Evolutionary conservation across 1,140 invertebrate species (phyloP), one percentile per base, ranked within the genome.

Genomic region (Tetragonula clypearis): DNA sequence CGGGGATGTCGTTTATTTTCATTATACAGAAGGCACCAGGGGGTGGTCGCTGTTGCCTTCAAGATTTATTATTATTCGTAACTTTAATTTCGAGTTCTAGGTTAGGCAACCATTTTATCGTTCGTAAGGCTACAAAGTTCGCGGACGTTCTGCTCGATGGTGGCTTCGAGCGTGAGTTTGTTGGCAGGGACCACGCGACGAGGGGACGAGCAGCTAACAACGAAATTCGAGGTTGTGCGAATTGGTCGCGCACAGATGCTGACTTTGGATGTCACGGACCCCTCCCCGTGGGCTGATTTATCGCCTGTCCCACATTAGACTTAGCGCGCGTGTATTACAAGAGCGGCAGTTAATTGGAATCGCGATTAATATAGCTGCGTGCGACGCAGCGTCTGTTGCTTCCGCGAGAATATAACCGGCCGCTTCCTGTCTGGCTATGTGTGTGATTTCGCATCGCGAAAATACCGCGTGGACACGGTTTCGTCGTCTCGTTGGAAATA

Each of bases 321-420:
- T 77, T 49, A 77, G 65, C 69, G 75, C 49, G 76, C 79, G 19
- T 84, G 86, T 82, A 86, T 85, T 85, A 84, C 88, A 89, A 76
- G 75, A 80, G 66, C 79, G 19, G n/a, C 79, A 55, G 79, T 89
- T 90, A 90, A 90, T 90, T 90, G 88, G 88, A 79, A 85, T 87
- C 72, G 60, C 86, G 86, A 90, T 87, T 89, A 90, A 89, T 90
- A 90, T 89, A 90, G 79, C 76, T 26, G 56, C 60, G 58, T 73
- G 60, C 79, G 53, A 82, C 75, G 72, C 30, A 30, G 30, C 75
- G 41, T 23, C 66, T 23, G 72, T 84, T 66, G 79, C 58, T 87
- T 71, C 81, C 75, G 69, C 68, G 53, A 62, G 82, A 87, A 79
- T 82, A 79, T 82, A 84, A 79, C 80, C 73, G 53, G 68, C 76